Evolutionary conservation across 1,140 invertebrate species (phyloP).

Genomic region (Palaemon carinicauda): DNA sequence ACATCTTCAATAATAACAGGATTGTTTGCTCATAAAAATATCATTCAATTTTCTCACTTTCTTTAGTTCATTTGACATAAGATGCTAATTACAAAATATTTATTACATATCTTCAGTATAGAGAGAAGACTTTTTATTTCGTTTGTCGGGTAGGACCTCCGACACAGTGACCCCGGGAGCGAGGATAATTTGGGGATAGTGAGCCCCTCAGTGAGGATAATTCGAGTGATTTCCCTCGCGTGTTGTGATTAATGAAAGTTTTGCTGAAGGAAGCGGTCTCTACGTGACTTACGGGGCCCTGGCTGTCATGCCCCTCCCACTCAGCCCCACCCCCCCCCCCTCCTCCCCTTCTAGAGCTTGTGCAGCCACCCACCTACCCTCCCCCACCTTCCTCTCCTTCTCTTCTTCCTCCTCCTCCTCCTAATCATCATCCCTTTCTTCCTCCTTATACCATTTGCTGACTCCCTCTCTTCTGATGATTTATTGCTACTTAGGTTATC

Average conservation of each 20-base stretch:
- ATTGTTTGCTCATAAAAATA: too few species aligned
- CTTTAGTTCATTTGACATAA: too few species aligned
- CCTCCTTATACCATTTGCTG: neutral
- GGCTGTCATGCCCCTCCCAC: neutral
- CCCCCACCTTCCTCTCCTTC: neutral
- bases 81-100: too few species aligned
- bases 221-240: conserved; percentile 47
- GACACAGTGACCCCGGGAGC: conserved; percentile 4
- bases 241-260: conserved; percentile 55
- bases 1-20: too few species aligned
- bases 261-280: conserved; percentile 31
- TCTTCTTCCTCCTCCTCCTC: neutral
- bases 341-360: neutral
- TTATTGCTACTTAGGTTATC: too few species aligned
- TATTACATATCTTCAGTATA: too few species aligned
- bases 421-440: neutral
- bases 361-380: neutral
- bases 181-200: conserved; percentile 34
- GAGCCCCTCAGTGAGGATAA: conserved; percentile 41
- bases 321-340: neutral
- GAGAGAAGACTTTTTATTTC: too few species aligned
- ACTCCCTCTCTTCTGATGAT: too few species aligned
- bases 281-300: conserved; percentile 30
- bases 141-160: neutral
- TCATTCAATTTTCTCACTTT: too few species aligned